Evolutionary conservation across 2,888 invertebrate genomes (phyloP).

Genomic region (Odontomyia ornata): DNA sequence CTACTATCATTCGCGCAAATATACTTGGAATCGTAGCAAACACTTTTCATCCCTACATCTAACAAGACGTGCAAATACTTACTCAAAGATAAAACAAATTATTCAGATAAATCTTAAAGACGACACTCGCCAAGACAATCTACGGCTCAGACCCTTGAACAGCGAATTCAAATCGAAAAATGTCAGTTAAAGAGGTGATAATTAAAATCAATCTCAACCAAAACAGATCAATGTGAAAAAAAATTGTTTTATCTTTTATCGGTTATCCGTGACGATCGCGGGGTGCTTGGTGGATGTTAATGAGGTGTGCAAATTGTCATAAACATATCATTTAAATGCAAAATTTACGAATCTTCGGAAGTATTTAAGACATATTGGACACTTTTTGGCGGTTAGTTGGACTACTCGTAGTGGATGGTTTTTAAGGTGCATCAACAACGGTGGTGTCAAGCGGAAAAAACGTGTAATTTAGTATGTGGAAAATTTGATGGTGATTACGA

Average conservation of each 20-base stretch:
- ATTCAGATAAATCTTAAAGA: too few relatives aligned
- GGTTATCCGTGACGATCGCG: too few relatives aligned
- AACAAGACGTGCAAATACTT: conserved; percentile 15
- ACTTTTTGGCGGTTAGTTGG: background rate
- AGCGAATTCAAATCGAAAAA: background rate
- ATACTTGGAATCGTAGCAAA: background rate
- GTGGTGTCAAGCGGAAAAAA: background rate
- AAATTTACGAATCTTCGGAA: background rate
- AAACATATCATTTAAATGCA: conserved; percentile 12
- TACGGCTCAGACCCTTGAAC: background rate
- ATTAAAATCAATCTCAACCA: background rate
- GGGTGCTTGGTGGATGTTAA: too few relatives aligned
- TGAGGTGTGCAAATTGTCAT: background rate
- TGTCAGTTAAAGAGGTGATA: conserved; percentile 20
- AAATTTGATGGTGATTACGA: background rate
- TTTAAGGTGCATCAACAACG: background rate
- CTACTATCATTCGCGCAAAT: background rate
- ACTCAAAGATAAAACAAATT: too few relatives aligned
- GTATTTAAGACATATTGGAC: conserved; percentile 2
- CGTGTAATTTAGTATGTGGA: too few relatives aligned
- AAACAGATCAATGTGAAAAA: background rate
- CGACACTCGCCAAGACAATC: background rate
- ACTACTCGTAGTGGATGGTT: background rate
- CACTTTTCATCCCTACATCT: background rate
- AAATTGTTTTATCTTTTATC: background rate